Evolutionary conservation across 2,113 vertebrate genomes (phyloP).

Genomic region (Pycnonotus jocosus): DNA sequence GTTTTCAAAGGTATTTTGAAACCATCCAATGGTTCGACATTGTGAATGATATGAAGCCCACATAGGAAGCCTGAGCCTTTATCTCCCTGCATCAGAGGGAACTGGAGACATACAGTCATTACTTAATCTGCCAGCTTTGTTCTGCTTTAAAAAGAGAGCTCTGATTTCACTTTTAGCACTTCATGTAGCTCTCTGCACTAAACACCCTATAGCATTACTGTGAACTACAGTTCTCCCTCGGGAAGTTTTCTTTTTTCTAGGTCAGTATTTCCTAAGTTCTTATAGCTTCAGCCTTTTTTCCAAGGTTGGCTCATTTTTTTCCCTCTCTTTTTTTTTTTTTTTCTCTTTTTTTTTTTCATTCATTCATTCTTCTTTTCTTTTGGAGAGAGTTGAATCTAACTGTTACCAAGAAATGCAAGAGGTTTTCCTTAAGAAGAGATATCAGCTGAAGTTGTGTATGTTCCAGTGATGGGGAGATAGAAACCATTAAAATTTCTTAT

Average conservation of each 20-base stretch:
- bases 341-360: not conserved
- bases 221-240: not conserved
- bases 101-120: not conserved
- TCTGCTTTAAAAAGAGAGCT: not conserved
- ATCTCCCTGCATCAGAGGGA: not conserved
- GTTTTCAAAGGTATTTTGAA: not conserved
- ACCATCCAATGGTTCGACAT: not conserved
- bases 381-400: not conserved
- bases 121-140: not conserved
- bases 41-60: not conserved
- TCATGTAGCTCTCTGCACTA: not conserved
- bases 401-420: not conserved
- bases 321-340: rapidly evolving
- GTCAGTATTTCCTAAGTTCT: not conserved
- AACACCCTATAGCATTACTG: not conserved
- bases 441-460: not conserved
- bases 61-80: not conserved
- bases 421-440: not conserved
- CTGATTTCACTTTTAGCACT: not conserved
- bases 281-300: not conserved
- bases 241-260: not conserved
- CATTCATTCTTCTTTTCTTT: not conserved
- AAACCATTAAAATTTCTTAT: not conserved
- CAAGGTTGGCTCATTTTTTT: not conserved
- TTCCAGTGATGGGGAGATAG: not conserved